phyloP scores from a whole-genome alignment of 2,888 invertebrate species.

The Saturnia pavonia region DNA sequence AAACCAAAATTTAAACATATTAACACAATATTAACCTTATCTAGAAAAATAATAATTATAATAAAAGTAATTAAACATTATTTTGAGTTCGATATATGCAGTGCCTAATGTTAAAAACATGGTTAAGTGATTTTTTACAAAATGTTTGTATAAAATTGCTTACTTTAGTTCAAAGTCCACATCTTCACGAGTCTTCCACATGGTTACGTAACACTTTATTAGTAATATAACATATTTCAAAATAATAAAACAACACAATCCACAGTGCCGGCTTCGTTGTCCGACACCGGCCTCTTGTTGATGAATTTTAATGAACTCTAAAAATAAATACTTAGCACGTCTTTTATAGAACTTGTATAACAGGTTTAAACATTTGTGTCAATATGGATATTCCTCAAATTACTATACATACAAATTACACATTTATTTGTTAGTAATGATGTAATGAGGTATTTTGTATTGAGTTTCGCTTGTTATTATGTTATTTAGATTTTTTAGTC shows the following conservation, averaged over 20 bases:
- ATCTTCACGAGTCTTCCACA: conserved; percentile 49
- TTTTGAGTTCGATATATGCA: not conserved
- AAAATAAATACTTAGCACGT: conserved; percentile 17
- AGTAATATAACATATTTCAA: conserved; percentile 7
- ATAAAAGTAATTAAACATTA: not conserved
- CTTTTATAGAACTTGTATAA: conserved; percentile 21
- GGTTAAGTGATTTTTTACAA: not conserved
- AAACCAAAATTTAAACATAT: not conserved
- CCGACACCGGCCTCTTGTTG: conserved; percentile 9
- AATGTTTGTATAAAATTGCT: conserved; percentile 34
- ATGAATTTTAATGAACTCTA: conserved; percentile 20
- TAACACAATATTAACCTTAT: not conserved
- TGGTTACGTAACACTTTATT: conserved; percentile 29
- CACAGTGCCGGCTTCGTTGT: conserved; percentile 1
- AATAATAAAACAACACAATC: not conserved
- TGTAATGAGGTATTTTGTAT: not conserved
- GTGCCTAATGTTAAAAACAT: not conserved
- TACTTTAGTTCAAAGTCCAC: conserved; percentile 45
- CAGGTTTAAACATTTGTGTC: conserved; percentile 23
- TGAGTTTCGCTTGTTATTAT: not conserved
- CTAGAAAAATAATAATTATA: no score
- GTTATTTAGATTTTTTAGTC: not conserved
- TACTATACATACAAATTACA: not conserved
- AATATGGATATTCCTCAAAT: conserved; percentile 15
- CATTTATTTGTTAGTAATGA: not conserved